Percentiles rank a stretch among this genome's conserved stretches.
Evolutionary conservation across 92 coral and sea anemone species (phyloP).

Genomic region (Anthopleura xanthogrammica): DNA sequence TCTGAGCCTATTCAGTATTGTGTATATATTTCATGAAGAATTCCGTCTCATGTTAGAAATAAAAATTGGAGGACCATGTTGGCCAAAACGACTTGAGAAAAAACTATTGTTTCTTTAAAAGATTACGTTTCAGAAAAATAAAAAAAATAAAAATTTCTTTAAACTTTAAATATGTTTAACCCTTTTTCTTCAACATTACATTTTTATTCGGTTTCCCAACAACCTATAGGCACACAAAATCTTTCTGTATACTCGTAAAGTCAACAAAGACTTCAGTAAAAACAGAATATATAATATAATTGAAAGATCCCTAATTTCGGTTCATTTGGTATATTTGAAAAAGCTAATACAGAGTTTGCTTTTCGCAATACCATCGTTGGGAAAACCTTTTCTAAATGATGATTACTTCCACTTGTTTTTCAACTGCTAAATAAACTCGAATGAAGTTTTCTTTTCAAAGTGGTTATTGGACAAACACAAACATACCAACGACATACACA

Average conservation of each 20-base stretch:
- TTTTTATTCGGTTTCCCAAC: not conserved
- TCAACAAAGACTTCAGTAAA: not conserved
- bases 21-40: too few species aligned
- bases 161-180: not conserved
- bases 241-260: not conserved
- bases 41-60: too few species aligned
- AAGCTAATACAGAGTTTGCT: not conserved
- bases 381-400: not conserved
- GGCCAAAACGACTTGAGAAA: too few species aligned
- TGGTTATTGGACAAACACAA: slow-evolving; percentile 29
- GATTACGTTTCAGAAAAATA: not conserved
- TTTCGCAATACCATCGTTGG: not conserved
- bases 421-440: not conserved
- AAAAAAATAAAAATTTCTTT: not conserved
- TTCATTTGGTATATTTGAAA: not conserved
- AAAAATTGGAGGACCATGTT: too few species aligned
- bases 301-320: not conserved
- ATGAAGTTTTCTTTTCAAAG: slow-evolving; percentile 1
- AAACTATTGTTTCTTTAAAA: too few species aligned
- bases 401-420: not conserved
- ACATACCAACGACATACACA: slow-evolving; percentile 3
- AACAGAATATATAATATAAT: not conserved
- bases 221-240: not conserved
- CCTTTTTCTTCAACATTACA: not conserved
- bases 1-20: too few species aligned